Conservation (phyloP, 2,888 invertebrate genomes). For the Globia sparganii region DNA sequence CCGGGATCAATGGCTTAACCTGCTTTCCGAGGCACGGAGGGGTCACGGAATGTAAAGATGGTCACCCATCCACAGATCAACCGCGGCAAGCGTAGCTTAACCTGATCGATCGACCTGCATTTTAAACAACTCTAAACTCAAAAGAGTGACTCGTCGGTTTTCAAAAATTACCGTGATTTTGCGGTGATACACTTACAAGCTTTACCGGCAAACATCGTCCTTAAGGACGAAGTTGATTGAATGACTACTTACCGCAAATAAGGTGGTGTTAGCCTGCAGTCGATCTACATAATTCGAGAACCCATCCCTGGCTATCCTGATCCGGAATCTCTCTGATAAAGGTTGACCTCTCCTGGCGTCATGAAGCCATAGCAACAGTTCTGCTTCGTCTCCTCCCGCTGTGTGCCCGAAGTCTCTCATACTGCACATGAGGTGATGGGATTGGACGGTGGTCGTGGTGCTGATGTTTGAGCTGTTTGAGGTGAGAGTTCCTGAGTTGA, state of each 20-base stretch:
- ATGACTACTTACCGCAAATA: constrained; percentile 93
- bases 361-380: constrained; percentile 96
- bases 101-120: no score
- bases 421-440: constrained; percentile 94
- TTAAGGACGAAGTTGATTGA: neutral
- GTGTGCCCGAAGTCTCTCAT: constrained; percentile 95
- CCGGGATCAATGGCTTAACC: no score
- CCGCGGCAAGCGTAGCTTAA: no score
- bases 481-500: constrained; percentile 85
- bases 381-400: constrained; percentile 97
- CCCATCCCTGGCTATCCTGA: constrained; percentile 96
- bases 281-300: constrained; percentile 97
- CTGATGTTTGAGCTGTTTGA: constrained; percentile 71
- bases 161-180: neutral
- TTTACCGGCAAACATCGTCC: neutral
- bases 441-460: constrained; percentile 80
- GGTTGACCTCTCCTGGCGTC: constrained; percentile 94
- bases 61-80: no score
- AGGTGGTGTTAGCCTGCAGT: constrained; percentile 96
- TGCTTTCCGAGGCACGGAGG: no score
- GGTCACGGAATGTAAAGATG: no score
- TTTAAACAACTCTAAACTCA: neutral
- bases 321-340: constrained; percentile 96
- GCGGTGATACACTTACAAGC: neutral
- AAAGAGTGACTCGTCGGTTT: neutral